phyloP scores from a whole-genome alignment of 2,888 invertebrate genomes.

The Vanessa cardui region DNA sequence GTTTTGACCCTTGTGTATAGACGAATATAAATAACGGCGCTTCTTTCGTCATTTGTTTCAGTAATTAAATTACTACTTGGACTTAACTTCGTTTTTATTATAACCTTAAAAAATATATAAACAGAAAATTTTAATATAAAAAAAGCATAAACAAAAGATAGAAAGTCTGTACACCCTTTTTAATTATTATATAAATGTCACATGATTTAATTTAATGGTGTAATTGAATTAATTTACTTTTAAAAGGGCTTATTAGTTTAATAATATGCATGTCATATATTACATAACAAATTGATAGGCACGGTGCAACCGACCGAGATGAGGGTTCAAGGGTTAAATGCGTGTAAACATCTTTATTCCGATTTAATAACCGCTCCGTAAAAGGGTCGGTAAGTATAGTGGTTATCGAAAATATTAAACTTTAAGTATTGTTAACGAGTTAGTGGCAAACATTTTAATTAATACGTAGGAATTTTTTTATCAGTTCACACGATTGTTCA shows the following conservation, averaged over 20 bases:
- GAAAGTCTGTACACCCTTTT: too few species aligned
- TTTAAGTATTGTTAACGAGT: constrained; percentile 39
- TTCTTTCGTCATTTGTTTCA: neutral
- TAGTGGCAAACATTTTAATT: constrained; percentile 52
- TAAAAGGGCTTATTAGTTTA: constrained; percentile 21
- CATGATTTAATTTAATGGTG: neutral
- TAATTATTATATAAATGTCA: neutral
- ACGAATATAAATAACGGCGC: constrained; percentile 15
- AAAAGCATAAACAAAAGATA: too few species aligned
- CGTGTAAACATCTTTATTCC: constrained; percentile 73
- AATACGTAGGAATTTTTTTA: constrained; percentile 44
- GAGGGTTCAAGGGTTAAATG: constrained; percentile 72
- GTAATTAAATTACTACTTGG: neutral
- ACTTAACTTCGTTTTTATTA: too few species aligned
- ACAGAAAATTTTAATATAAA: too few species aligned
- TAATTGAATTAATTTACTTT: neutral
- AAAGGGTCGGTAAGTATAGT: constrained; percentile 55
- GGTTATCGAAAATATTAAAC: constrained; percentile 42
- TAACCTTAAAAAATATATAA: too few species aligned
- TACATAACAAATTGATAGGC: constrained; percentile 37
- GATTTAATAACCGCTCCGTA: constrained; percentile 61
- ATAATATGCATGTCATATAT: constrained; percentile 37
- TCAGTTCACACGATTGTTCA: constrained; percentile 62
- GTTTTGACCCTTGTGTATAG: constrained; percentile 48
- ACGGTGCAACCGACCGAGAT: constrained; percentile 45